phyloP scores from a whole-genome alignment of 2,113 vertebrate genomes.

The Lepisosteus oculatus region DNA sequence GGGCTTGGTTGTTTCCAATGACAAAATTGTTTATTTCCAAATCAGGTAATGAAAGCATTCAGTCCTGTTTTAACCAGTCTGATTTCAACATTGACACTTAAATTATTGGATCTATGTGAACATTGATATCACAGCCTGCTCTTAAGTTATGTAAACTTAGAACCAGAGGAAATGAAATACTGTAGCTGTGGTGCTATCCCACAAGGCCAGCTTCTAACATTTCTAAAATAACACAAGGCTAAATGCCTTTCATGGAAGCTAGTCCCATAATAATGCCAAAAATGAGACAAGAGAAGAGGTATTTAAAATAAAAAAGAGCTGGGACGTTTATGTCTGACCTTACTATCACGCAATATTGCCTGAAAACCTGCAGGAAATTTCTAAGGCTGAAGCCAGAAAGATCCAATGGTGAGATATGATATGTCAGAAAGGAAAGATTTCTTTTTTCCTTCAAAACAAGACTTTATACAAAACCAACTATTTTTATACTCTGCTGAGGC shows the following conservation, averaged over 20 bases:
- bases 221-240: conserved; percentile 41
- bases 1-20: no score
- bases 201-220: conserved; percentile 35
- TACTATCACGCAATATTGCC: conserved; percentile 46
- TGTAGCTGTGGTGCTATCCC: conserved; percentile 33
- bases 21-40: no score
- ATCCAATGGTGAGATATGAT: conserved; percentile 41
- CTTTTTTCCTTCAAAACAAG: conserved; percentile 11
- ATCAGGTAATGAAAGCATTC: no score
- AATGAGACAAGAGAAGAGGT: conserved; percentile 34
- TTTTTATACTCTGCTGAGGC: conserved; percentile 39
- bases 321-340: conserved; percentile 46
- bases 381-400: conserved; percentile 26
- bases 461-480: conserved; percentile 36
- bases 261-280: conserved; percentile 46
- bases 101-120: no score
- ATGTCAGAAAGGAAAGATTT: conserved; percentile 42
- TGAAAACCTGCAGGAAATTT: conserved; percentile 37
- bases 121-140: no score
- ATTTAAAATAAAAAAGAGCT: conserved; percentile 21
- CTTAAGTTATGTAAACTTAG: no score
- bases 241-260: conserved; percentile 36
- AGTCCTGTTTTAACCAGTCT: no score
- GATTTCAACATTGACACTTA: no score
- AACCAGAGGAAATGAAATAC: not conserved